A percentile compares a stretch with the other conserved stretches of the same genome.
These are phyloP conservation scores for Oeneis ivallda DNA, from an alignment of 2,888 invertebrate species.

Conservation along the genomic window DNA sequence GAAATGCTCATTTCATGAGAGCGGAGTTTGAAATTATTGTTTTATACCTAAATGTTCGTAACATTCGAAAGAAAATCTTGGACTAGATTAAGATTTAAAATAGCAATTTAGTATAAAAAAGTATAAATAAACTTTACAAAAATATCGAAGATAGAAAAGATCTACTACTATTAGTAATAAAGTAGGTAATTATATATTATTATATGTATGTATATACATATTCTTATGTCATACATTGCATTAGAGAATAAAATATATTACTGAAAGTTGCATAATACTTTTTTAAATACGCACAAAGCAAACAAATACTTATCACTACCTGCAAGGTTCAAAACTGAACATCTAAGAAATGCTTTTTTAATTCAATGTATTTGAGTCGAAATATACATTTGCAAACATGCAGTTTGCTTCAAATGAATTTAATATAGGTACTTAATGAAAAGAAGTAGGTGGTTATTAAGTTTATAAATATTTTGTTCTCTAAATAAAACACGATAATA, in stretches of 20 bases:
- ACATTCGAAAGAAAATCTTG: constrained; percentile 19
- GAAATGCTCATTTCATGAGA: constrained; percentile 40
- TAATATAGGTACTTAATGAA: neutral
- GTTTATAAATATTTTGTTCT: neutral
- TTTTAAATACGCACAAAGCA: neutral
- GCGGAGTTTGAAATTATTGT: neutral
- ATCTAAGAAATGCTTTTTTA: neutral
- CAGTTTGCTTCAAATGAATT: no score
- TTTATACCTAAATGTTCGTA: constrained; percentile 12
- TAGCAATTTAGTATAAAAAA: constrained; percentile 20
- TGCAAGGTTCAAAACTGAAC: neutral
- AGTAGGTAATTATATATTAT: neutral
- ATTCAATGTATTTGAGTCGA: neutral
- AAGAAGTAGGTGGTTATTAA: neutral
- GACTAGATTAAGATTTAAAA: constrained; percentile 19
- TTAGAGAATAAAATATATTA: constrained; percentile 9
- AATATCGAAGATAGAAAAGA: constrained; percentile 25
- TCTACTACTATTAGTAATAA: constrained; percentile 4
- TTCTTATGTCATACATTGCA: constrained; percentile 14
- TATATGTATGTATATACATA: neutral
- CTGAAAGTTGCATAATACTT: neutral
- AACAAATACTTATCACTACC: constrained; percentile 10
- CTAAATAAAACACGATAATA: no score
- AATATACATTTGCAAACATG: neutral
- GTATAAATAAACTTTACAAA: constrained; percentile 21